Conservation (phyloP, 2,888 invertebrate species). For the Drosophila aldrichi region DNA sequence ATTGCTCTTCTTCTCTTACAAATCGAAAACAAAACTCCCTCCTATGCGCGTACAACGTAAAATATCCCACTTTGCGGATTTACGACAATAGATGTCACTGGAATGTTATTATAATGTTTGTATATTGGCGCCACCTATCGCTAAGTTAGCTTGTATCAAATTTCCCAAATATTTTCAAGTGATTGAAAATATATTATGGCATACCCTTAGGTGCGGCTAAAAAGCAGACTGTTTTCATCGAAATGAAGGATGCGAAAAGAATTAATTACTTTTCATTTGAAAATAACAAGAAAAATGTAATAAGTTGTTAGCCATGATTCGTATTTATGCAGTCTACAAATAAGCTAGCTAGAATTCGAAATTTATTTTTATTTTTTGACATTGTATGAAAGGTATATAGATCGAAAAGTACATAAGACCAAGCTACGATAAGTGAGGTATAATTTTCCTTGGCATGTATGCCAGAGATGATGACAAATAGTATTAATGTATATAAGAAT, state of each 20-base stretch:
- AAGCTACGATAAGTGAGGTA: too few relatives aligned
- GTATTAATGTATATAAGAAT: too few relatives aligned
- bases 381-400: too few relatives aligned
- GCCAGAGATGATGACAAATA: too few relatives aligned
- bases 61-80: background rate
- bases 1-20: background rate
- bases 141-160: accelerated
- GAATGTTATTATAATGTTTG: background rate
- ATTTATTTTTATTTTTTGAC: too few relatives aligned
- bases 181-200: background rate
- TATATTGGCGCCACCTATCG: constrained; percentile 19
- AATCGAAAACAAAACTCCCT: background rate
- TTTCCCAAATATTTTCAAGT: background rate
- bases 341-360: too few relatives aligned
- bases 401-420: too few relatives aligned
- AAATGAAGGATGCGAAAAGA: background rate
- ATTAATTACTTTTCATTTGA: background rate
- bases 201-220: background rate
- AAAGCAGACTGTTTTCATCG: background rate
- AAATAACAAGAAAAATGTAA: background rate
- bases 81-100: constrained; percentile 11
- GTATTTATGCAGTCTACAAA: background rate
- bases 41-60: background rate
- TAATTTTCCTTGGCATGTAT: too few relatives aligned
- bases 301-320: background rate